Conservation (phyloP, 2,113 vertebrate species). For the Albula glossodonta region DNA sequence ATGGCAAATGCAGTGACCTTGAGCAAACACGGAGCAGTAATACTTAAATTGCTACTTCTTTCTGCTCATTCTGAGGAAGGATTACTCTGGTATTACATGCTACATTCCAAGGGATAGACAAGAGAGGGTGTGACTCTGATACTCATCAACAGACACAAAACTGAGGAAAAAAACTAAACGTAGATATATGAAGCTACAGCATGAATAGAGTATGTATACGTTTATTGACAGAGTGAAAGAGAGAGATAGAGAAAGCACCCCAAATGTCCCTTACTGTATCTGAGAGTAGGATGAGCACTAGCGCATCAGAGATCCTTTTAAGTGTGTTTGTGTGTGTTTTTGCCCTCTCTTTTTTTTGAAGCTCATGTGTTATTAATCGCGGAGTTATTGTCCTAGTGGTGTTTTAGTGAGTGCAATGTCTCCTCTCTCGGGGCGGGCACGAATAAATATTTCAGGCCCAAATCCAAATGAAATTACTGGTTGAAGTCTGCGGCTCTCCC, state of each 20-base stretch:
- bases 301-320: conserved; percentile 44
- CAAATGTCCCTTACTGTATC: conserved; percentile 32
- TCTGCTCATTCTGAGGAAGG: neutral
- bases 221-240: neutral
- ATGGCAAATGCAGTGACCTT: neutral
- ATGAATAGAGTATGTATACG: too few relatives aligned
- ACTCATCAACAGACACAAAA: conserved; percentile 15
- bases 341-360: conserved; percentile 46
- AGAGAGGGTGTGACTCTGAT: neutral
- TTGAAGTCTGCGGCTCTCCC: conserved; percentile 64
- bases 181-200: too few relatives aligned
- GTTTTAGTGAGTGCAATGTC: conserved; percentile 60
- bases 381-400: conserved; percentile 65
- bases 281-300: conserved; percentile 42
- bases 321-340: conserved; percentile 28
- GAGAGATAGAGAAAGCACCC: conserved; percentile 41
- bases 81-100: neutral
- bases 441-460: conserved; percentile 52
- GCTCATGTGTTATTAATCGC: conserved; percentile 73
- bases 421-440: conserved; percentile 46
- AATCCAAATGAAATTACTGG: conserved; percentile 63
- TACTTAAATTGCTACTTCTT: neutral
- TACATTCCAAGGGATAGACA: neutral
- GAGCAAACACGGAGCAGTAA: neutral
- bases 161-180: too few relatives aligned